Evolutionary conservation across 2,888 invertebrate species (phyloP).

Genomic region (Cheiracanthium punctorium): DNA sequence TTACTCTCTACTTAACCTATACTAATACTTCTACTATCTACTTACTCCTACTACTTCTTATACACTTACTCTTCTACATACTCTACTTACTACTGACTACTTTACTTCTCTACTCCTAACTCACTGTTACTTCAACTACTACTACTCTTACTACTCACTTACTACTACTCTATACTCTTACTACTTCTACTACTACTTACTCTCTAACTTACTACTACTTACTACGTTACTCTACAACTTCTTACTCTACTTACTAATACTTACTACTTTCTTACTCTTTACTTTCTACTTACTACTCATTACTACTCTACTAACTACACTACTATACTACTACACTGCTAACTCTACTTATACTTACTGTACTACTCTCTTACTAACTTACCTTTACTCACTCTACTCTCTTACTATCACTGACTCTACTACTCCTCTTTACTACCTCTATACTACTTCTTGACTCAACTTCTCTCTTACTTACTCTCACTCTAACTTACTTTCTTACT

Average conservation of each 20-base stretch:
- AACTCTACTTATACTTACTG: too few relatives aligned
- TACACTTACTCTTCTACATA: background rate
- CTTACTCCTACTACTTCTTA: background rate
- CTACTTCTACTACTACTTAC: too few relatives aligned
- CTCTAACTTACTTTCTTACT: background rate
- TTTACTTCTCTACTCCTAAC: background rate
- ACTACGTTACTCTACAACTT: background rate
- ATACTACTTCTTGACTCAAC: background rate
- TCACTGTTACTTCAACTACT: background rate
- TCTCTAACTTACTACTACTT: background rate
- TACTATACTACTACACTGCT: too few relatives aligned
- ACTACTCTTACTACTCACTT: background rate
- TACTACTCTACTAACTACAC: background rate
- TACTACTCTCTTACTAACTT: background rate
- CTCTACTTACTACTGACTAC: background rate
- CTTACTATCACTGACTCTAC: background rate
- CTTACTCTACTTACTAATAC: too few relatives aligned
- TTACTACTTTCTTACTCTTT: background rate
- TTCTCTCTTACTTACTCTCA: background rate
- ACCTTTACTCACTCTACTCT: background rate
- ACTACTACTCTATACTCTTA: too few relatives aligned
- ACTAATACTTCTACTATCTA: background rate
- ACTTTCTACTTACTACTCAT: background rate
- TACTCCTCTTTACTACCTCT: background rate
- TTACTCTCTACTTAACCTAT: background rate